Evolutionary conservation across 2,888 invertebrate genomes (phyloP), one percentile per base, ranked within the genome.

Genomic region (Subacronicta megacephala): DNA sequence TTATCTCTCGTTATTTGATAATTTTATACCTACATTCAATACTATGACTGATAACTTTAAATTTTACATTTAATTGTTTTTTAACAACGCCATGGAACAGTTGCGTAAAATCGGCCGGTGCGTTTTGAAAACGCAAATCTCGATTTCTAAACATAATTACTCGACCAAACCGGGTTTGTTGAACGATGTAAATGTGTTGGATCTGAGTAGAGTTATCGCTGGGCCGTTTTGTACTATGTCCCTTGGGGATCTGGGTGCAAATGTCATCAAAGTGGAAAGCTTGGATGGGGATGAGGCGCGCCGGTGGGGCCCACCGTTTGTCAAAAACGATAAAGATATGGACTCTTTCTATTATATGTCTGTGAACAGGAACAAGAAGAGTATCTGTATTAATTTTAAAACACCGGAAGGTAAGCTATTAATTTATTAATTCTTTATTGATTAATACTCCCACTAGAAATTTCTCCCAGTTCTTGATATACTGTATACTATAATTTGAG

Each of bases 151-250:
- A 53, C 51, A 69, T 9, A 64, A 72, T 23, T 89, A 85, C 63
- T 86, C 87, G 1, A 84, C 85, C 3, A 84, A 82, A 50, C 54
- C 78, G 12, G 95, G 96, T 56, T 96, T 97, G 15, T 87, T 98
- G 37, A 92, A 93, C 54, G 97, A 96, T 58, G 90, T 98, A 33
- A 95, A 96, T 78, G 95, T 98, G 12, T 87, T 98, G 60, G 98
- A 98, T 90, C 86, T 98, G 62, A 97, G 97, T 6, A 94, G 99
- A 75, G 97, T 99, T 36, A 95, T 99, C 3, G 99, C 99, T 16
- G 99, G 99, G 0, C 99, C 99, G 0, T 98, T 97, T 83, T 99
- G 99, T 85, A 97, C 99, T 0, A 98, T 99, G 99, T 95, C 98
- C 51, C 92, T 99, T 17, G 97, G 97, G 1, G 99, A 99, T 91